phyloP scores from a whole-genome alignment of 2,113 vertebrate genomes.

The Lethenteron camtschaticum region DNA sequence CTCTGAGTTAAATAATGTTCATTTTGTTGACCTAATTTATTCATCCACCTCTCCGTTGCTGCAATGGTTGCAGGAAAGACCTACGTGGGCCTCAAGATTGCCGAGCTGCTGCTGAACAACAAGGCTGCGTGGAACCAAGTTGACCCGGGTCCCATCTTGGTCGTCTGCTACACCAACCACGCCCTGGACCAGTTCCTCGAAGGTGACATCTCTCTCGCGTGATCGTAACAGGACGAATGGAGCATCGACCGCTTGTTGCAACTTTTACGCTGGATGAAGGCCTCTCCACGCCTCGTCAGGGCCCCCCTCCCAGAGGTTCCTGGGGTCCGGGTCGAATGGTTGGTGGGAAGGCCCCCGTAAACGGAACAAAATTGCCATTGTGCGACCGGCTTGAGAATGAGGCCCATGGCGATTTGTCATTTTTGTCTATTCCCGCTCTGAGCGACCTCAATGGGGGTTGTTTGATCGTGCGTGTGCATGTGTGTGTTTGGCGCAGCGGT shows the following conservation, averaged over 20 bases:
- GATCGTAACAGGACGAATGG: too few species aligned
- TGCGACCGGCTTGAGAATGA: background rate
- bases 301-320: too few species aligned
- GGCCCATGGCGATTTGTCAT: background rate
- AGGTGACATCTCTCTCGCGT: constrained; percentile 24
- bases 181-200: constrained; percentile 95
- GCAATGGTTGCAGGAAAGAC: constrained; percentile 52
- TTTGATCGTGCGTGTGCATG: background rate
- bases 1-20: too few species aligned
- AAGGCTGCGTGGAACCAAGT: constrained; percentile 21
- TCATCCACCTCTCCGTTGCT: too few species aligned
- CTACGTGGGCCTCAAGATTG: constrained; percentile 64
- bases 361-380: too few species aligned
- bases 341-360: too few species aligned
- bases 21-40: too few species aligned
- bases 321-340: too few species aligned
- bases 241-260: too few species aligned
- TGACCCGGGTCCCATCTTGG: constrained; percentile 30
- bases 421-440: background rate
- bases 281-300: too few species aligned
- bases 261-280: too few species aligned
- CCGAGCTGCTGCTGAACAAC: constrained; percentile 46
- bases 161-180: constrained; percentile 90
- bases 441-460: background rate
- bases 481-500: background rate